Evolutionary conservation across 2,888 invertebrate species (phyloP).

Genomic region (Drosophila multiciliata): DNA sequence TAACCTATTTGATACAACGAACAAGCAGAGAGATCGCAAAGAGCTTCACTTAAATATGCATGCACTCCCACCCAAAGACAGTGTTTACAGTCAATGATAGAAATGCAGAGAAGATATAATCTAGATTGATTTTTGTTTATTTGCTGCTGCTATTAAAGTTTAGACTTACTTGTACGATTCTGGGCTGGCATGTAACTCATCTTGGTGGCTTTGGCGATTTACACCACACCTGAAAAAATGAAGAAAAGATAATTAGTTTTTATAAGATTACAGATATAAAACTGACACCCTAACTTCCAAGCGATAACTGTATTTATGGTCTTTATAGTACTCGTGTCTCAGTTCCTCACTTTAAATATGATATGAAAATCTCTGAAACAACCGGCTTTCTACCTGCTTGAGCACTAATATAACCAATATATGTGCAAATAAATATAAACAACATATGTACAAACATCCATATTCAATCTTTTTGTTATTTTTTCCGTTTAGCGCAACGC

Average conservation of each 20-base stretch:
- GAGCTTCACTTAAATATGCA: slow-evolving; percentile 17
- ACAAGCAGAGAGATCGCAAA: slow-evolving; percentile 5
- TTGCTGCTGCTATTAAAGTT: not conserved
- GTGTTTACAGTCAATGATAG: not conserved
- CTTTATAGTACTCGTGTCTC: not conserved
- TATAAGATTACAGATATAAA: not conserved
- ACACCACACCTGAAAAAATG: slow-evolving; percentile 87
- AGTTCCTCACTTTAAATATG: not conserved
- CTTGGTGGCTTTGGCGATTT: slow-evolving; percentile 89
- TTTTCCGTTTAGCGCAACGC: not conserved
- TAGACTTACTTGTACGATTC: slow-evolving; percentile 92
- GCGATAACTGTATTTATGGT: not conserved
- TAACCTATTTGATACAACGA: not conserved
- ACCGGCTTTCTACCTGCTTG: slow-evolving; percentile 13
- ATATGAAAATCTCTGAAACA: not conserved
- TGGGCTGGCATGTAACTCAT: slow-evolving; percentile 94
- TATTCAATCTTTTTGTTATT: not conserved
- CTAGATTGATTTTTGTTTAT: not conserved
- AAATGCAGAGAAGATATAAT: not conserved
- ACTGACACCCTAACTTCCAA: not conserved
- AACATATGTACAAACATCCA: not conserved
- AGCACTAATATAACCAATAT: not conserved
- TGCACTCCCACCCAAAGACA: not conserved
- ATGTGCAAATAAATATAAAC: not conserved
- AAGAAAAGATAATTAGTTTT: not conserved